Conservation (phyloP, 2,888 invertebrate species). For the Thalpophila matura region DNA sequence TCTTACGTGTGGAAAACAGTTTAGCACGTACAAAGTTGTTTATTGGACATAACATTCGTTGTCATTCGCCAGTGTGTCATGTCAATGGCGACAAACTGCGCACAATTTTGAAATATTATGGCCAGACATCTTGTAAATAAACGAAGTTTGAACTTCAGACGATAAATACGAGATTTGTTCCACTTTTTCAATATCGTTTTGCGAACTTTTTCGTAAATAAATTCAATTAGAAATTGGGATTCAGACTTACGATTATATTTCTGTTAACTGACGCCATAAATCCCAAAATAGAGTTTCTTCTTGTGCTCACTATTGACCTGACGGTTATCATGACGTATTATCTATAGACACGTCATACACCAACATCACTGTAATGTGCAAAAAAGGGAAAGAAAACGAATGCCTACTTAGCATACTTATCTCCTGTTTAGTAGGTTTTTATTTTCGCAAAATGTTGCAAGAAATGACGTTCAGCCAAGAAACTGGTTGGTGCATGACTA, state of each 20-base stretch:
- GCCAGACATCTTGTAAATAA: constrained; percentile 11
- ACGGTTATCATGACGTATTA: too few species aligned
- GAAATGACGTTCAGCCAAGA: too few species aligned
- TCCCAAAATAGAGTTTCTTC: too few species aligned
- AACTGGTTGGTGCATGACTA: too few species aligned
- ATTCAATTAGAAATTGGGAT: neutral
- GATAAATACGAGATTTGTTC: constrained; percentile 6
- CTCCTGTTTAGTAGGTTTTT: too few species aligned
- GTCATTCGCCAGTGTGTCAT: constrained; percentile 4
- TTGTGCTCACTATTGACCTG: too few species aligned
- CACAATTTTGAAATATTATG: constrained; percentile 28
- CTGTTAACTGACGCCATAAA: too few species aligned
- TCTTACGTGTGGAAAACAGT: constrained; percentile 8
- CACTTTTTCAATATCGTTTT: neutral
- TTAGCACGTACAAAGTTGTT: constrained; percentile 24
- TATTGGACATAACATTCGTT: constrained; percentile 20
- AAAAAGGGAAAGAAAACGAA: too few species aligned
- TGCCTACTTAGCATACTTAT: too few species aligned
- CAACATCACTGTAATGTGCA: too few species aligned
- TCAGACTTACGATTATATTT: neutral
- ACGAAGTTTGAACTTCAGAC: constrained; percentile 4
- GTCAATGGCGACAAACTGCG: constrained; percentile 33
- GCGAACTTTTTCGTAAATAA: neutral
- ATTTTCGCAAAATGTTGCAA: too few species aligned
- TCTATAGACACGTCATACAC: too few species aligned